Percentiles rank a stretch among this genome's conserved stretches.
phyloP scores from a whole-genome alignment of 1,140 invertebrate genomes.

The Oscheius sp. region DNA sequence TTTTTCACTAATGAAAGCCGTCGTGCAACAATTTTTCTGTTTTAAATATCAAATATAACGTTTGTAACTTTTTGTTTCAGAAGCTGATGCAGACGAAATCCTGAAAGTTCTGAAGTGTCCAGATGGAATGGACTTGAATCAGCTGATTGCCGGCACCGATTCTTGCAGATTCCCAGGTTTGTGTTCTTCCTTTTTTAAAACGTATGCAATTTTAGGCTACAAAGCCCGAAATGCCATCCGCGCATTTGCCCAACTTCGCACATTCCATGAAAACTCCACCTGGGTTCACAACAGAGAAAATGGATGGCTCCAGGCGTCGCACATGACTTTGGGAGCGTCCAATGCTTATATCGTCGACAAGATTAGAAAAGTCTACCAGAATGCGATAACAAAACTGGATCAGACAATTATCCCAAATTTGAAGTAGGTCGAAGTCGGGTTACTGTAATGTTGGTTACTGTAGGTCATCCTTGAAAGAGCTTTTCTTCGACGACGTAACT shows the following conservation, averaged over 20 bases:
- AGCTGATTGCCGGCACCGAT: constrained; percentile 6
- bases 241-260: not conserved
- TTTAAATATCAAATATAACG: not conserved
- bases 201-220: constrained; percentile 1
- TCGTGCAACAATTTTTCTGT: too few species aligned
- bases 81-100: constrained; percentile 3
- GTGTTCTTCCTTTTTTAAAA: not conserved
- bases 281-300: constrained; percentile 3
- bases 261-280: not conserved
- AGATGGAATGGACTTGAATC: not conserved
- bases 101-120: constrained; percentile 6
- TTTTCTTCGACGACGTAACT: not conserved
- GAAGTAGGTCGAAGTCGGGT: not conserved
- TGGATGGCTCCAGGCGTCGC: not conserved
- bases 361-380: not conserved
- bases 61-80: constrained; percentile 3
- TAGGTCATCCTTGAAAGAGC: not conserved
- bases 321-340: not conserved
- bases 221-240: not conserved
- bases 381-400: not conserved
- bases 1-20: too few species aligned
- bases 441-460: not conserved
- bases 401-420: not conserved
- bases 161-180: constrained; percentile 12
- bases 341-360: not conserved